A percentile compares a stretch with the other conserved stretches of the same genome.
These are phyloP conservation scores for Oligia latruncula DNA, from an alignment of 2,888 invertebrate genomes.

Conservation along the genomic window DNA sequence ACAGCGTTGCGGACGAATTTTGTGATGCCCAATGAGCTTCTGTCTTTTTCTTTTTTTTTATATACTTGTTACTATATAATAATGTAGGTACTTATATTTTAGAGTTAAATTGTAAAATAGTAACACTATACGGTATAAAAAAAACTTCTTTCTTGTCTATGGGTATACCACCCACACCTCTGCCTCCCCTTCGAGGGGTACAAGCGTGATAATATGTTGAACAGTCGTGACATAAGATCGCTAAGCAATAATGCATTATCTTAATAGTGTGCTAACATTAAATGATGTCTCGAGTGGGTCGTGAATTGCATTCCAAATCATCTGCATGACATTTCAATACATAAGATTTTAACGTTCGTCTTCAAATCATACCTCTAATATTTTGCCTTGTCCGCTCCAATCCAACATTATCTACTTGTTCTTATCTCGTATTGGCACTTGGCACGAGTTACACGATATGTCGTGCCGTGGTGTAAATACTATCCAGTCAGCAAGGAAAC, in stretches of 20 bases:
- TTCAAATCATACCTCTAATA: not conserved
- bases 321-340: constrained; percentile 19
- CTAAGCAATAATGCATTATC: constrained; percentile 33
- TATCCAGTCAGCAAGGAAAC: not conserved
- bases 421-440: not conserved
- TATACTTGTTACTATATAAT: too few relatives aligned
- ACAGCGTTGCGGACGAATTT: too few relatives aligned
- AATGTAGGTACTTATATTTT: too few relatives aligned
- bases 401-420: not conserved
- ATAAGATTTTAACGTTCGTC: constrained; percentile 10
- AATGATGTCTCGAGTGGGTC: constrained; percentile 30
- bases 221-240: constrained; percentile 36
- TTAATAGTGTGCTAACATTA: constrained; percentile 16
- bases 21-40: too few relatives aligned
- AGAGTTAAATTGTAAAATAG: too few relatives aligned
- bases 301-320: constrained; percentile 33
- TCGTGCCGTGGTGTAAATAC: not conserved
- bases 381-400: not conserved
- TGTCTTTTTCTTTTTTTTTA: too few relatives aligned
- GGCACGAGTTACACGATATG: not conserved
- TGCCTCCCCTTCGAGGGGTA: not conserved
- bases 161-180: not conserved
- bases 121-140: not conserved
- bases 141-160: too few relatives aligned
- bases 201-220: not conserved